Base-by-base conservation (phyloP, 2,113 vertebrate species). In the Amazona vittata region DNA sequence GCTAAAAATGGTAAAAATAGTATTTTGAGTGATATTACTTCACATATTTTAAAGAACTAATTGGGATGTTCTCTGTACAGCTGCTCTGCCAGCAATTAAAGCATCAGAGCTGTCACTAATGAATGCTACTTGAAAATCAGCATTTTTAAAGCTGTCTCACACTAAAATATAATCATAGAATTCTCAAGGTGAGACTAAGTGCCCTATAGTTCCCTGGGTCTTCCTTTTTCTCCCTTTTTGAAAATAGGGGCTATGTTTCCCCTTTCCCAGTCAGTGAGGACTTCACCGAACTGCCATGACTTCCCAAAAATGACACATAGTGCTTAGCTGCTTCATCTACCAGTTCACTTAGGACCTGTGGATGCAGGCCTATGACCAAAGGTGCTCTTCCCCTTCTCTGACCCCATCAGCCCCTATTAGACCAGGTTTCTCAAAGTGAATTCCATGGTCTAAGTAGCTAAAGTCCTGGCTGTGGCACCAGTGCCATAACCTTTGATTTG, bases 81-180 rank as follows among this genome's bases (percentile, higher is more conserved):
- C 80, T 93, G 65, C 46, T 28, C 31, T 95, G 89, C 39, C 92
- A 96, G 80, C 92, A 97, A 93, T 96, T 95, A 96, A 96, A 94
- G 49, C 89, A 86, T 97, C 90, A 95, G 73, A 96, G 69, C 86
- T 94, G 77, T 95, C 83, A 93, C 52, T 94, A 91, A 87, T 87
- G 80, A 93, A 92, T 64, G 10, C 80, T 93, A 46, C 78, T 82
- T 89, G 90, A 93, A 94, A 96, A 91, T 85, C 89, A 95, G 47
- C 62, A 63, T 83, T 93, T 95, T 89, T 71, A 89, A 91, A 91
- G 70, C 46, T 79, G 12, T 64, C 77, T 86, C 59, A 22, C 39
- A 33, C 43, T 64, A 39, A 92, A 90, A 78, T 90, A n/a, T 59
- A n/a, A 59, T 59, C 33, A 59, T n/a, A 59, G 13, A 59, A 59